Percentiles rank a stretch among this genome's conserved stretches.
Evolutionary conservation across 1,140 invertebrate species (phyloP).

Genomic region (Heliconius himera): DNA sequence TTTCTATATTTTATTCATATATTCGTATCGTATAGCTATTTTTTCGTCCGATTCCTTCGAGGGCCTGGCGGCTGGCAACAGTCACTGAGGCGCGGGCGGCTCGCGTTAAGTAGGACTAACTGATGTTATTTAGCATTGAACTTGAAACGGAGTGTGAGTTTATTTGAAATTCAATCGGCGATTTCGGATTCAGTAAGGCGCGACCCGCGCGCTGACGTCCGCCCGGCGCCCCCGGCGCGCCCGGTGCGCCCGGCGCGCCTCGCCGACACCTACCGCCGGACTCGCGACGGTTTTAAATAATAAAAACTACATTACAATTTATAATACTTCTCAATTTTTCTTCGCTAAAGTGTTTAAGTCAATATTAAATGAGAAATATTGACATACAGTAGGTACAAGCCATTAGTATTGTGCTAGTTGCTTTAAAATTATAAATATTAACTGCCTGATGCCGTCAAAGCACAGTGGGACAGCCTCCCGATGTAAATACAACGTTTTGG

Average conservation of each 20-base stretch:
- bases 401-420: too few species aligned
- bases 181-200: constrained; percentile 36
- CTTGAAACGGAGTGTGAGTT: constrained; percentile 26
- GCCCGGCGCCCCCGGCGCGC: background rate
- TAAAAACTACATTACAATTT: constrained; percentile 6
- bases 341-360: background rate
- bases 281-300: background rate
- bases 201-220: constrained; percentile 28
- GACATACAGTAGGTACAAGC: too few species aligned
- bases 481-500: too few species aligned
- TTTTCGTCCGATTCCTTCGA: background rate
- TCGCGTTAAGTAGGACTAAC: background rate
- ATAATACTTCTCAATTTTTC: background rate
- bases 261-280: background rate
- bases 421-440: too few species aligned
- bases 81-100: background rate
- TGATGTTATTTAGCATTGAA: constrained; percentile 28
- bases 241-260: background rate
- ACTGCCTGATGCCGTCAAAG: too few species aligned
- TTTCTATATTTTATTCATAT: constrained; percentile 21
- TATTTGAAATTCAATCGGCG: constrained; percentile 37
- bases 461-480: too few species aligned
- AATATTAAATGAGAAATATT: background rate
- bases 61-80: background rate
- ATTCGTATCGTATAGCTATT: constrained; percentile 5